Percentiles rank a stretch among this genome's conserved stretches.
Evolutionary conservation across 2,888 invertebrate species (phyloP).

Genomic region (Auanema freiburgensis): DNA sequence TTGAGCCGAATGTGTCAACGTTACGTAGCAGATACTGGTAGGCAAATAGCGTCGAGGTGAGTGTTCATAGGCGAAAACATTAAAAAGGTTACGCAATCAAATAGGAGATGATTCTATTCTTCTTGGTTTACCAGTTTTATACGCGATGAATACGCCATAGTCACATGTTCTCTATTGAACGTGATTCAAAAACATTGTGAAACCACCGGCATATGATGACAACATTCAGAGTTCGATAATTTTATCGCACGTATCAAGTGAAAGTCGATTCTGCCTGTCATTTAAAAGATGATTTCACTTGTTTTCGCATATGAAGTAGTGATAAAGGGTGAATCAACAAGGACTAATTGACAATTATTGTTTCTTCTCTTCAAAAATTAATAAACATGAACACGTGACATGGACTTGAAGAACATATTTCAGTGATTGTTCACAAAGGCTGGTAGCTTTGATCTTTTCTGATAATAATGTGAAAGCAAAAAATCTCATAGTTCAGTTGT

Average conservation of each 20-base stretch:
- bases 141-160: neutral
- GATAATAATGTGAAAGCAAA: slow-evolving; percentile 8
- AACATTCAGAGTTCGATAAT: too few species aligned
- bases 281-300: neutral
- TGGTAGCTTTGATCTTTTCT: slow-evolving; percentile 11
- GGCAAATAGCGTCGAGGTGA: slow-evolving; percentile 38
- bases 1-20: slow-evolving; percentile 26
- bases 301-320: neutral
- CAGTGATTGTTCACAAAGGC: slow-evolving; percentile 16
- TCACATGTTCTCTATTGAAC: neutral
- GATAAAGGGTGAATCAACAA: neutral
- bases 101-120: neutral
- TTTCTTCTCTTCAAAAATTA: too few species aligned
- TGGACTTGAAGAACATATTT: slow-evolving; percentile 3
- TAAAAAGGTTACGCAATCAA: neutral
- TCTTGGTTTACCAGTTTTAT: too few species aligned
- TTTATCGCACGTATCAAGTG: too few species aligned
- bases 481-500: slow-evolving; percentile 14
- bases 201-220: neutral
- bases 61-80: neutral
- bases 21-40: slow-evolving; percentile 31
- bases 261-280: neutral
- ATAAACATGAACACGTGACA: neutral
- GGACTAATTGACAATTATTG: neutral
- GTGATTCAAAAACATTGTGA: neutral